Percentiles rank a stretch among this genome's conserved stretches.
Evolutionary conservation across 2,113 vertebrate species (phyloP).

Genomic region (Dolichallabes microphthalmus): DNA sequence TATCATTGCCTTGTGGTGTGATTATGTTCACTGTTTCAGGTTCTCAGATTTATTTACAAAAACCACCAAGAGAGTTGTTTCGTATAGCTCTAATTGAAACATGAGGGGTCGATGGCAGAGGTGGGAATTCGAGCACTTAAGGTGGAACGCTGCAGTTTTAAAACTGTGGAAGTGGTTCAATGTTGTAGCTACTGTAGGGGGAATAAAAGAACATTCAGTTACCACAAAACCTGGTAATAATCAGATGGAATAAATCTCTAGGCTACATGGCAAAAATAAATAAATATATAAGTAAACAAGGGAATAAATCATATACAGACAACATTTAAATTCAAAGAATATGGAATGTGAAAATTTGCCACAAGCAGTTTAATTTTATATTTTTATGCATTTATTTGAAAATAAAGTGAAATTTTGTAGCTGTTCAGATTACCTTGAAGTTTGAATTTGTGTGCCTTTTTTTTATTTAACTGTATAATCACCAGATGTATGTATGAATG

Average conservation of each 20-base stretch:
- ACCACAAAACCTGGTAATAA: slow-evolving; percentile 44
- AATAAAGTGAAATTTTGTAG: not conserved
- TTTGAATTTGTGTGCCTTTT: not conserved
- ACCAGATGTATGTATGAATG: no score
- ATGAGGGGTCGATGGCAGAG: not conserved
- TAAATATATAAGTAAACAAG: no score
- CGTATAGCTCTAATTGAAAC: slow-evolving; percentile 10
- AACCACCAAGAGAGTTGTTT: slow-evolving; percentile 16
- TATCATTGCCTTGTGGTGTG: not conserved
- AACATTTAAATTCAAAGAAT: not conserved
- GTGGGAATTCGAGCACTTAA: not conserved
- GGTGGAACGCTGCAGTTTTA: not conserved
- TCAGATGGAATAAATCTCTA: no score
- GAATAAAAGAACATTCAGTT: slow-evolving; percentile 45
- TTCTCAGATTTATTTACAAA: slow-evolving; percentile 19
- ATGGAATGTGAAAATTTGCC: not conserved
- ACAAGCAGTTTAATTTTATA: not conserved
- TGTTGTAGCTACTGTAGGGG: slow-evolving; percentile 48
- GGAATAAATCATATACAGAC: not conserved
- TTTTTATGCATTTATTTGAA: not conserved
- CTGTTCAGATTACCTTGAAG: not conserved
- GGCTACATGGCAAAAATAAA: no score
- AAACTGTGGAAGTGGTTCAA: slow-evolving; percentile 51
- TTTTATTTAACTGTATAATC: not conserved
- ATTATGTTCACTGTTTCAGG: slow-evolving; percentile 11